Percentiles rank a stretch among this genome's conserved stretches.
Conservation (phyloP, 2,797 vertebrate genomes). For the Hydrophis major region DNA sequence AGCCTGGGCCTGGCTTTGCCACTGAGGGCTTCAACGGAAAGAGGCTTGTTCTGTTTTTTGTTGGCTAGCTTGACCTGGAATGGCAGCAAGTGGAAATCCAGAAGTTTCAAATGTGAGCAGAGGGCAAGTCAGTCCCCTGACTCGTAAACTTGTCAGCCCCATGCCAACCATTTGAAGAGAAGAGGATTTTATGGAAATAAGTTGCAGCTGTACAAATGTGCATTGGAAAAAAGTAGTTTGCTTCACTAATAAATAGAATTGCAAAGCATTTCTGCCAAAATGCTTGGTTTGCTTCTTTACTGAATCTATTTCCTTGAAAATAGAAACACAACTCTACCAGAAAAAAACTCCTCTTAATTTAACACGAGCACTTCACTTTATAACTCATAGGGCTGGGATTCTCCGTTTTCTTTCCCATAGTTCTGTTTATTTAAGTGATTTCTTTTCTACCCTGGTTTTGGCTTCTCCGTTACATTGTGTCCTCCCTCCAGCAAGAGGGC, state of each 20-base stretch:
- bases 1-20: background rate
- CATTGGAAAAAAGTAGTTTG: slow-evolving; percentile 49
- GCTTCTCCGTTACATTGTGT: background rate
- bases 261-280: slow-evolving; percentile 69
- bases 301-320: background rate
- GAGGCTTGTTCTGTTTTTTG: background rate
- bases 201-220: slow-evolving; percentile 42
- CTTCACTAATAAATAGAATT: slow-evolving; percentile 71
- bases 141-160: background rate
- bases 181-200: background rate
- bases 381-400: background rate
- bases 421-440: background rate
- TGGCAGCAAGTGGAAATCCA: background rate
- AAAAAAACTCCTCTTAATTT: background rate
- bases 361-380: background rate
- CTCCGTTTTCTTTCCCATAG: background rate
- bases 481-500: background rate
- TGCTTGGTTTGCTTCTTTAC: background rate
- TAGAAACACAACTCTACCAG: background rate
- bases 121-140: background rate
- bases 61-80: background rate
- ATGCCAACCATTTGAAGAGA: background rate
- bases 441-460: background rate
- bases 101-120: slow-evolving; percentile 5
- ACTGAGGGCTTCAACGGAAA: background rate